A percentile compares a stretch with the other conserved stretches of the same genome.
phyloP scores from a whole-genome alignment of 2,797 vertebrate species.

The Sarcophilus harrisii region DNA sequence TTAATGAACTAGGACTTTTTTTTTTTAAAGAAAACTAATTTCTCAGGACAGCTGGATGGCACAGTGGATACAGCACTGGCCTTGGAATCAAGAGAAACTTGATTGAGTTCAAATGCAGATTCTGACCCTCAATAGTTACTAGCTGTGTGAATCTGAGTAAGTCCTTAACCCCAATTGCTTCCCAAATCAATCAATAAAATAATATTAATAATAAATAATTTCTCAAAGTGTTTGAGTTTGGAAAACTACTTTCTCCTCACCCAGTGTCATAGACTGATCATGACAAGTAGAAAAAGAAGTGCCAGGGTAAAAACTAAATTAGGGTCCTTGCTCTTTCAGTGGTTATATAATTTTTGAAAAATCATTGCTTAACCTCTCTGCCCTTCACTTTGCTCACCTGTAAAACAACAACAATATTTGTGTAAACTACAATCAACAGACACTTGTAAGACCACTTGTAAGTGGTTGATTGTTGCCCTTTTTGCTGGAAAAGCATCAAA shows the following conservation, averaged over 20 bases:
- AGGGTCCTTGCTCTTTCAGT: not conserved
- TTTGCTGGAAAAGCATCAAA: not conserved
- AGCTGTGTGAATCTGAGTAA: too few species aligned
- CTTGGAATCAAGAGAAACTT: too few species aligned
- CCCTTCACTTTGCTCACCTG: not conserved
- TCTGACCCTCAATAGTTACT: too few species aligned
- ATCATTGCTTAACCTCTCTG: not conserved
- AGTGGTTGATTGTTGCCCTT: not conserved
- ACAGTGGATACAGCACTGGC: too few species aligned
- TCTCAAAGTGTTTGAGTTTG: not conserved
- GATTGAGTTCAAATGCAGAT: too few species aligned
- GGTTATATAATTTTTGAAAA: not conserved
- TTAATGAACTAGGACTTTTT: not conserved
- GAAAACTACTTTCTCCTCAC: not conserved
- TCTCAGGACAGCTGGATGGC: too few species aligned
- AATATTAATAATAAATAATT: not conserved
- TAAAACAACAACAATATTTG: not conserved
- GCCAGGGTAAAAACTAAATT: not conserved
- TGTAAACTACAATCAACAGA: accelerated
- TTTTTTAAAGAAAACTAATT: not conserved
- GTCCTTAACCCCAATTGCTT: too few species aligned
- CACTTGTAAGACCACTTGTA: not conserved
- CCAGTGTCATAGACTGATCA: not conserved
- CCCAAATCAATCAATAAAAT: too few species aligned
- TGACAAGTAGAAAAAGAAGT: not conserved